Evolutionary conservation across 2,113 vertebrate species (phyloP), one percentile per base, ranked within the genome.

Genomic region (Podarcis raffonei): DNA sequence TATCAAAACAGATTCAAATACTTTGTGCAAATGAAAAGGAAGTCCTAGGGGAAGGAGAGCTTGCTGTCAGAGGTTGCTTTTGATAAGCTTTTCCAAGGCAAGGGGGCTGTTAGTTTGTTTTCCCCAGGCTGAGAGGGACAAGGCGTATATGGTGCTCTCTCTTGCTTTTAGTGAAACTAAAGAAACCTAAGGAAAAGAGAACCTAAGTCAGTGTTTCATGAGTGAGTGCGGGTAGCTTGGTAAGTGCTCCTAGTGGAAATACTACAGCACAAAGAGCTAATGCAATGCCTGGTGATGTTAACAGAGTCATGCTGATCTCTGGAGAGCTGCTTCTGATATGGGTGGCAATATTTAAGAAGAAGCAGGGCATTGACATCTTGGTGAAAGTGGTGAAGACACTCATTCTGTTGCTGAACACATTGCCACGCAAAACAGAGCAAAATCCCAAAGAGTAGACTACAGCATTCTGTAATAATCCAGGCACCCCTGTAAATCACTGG

Each of bases 1-100:
- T 96, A 96, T 96, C 95, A 95, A 94, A 94, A 94, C 93, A 83
- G 91, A 93, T 94, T 92, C 93, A 96, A 95, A 96, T 96, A 94
- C 95, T 94, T 95, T 95, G 93, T 90, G 92, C 93, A 96, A 96
- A 96, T 94, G 96, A 95, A 96, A 93, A 95, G 92, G 85, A 83
- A 88, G 95, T 90, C 53, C 86, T 90, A 86, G 94, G 94, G 92
- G 92, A 91, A 94, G 91, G 91, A 91, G 92, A 94, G 93, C 85
- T 90, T 81, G 65, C 68, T 72, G 65, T 80, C 65, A 57, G 65
- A 59, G 85, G 25, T 81, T 87, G 69, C 66, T 71, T 81, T 35
- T 57, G 32, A 23, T 57, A 71, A 72, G 32, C n/a, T 0, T 0
- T 87, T 82, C 87, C 91, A 0, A 23, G 91, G 80, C 0, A 0